phyloP scores from a whole-genome alignment of 2,888 invertebrate genomes.

The Hemaris fuciformis region DNA sequence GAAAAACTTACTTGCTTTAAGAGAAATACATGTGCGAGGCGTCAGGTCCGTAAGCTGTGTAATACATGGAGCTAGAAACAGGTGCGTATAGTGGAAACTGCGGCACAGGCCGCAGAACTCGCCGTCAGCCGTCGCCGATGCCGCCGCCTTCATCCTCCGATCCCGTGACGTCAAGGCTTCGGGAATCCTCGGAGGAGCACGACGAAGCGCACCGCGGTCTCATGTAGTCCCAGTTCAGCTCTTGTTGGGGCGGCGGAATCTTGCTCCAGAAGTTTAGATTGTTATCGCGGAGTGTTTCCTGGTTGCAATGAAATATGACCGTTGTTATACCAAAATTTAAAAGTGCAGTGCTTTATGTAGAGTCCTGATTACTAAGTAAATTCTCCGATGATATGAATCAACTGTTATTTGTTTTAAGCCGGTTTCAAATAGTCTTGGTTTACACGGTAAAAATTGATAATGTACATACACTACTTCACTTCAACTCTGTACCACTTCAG shows the following conservation, averaged over 20 bases:
- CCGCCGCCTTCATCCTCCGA: constrained; percentile 75
- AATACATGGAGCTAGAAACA: constrained; percentile 51
- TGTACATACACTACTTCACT: no score
- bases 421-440: no score
- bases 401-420: no score
- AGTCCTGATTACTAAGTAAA: no score
- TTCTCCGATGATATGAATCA: not conserved
- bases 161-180: constrained; percentile 77
- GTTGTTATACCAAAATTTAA: not conserved
- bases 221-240: constrained; percentile 62
- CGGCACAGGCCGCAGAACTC: constrained; percentile 78
- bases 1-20: constrained; percentile 36
- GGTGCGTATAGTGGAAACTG: constrained; percentile 65
- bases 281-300: constrained; percentile 64
- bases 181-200: constrained; percentile 73
- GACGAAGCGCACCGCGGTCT: constrained; percentile 61
- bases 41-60: constrained; percentile 58
- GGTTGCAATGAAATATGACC: constrained; percentile 14
- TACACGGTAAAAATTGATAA: no score
- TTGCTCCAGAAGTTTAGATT: constrained; percentile 78
- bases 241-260: constrained; percentile 61
- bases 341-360: no score
- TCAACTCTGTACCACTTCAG: no score
- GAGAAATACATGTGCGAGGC: constrained; percentile 62
- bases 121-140: constrained; percentile 66